Conservation (phyloP, 2,797 vertebrate species). For the Helostoma temminkii region DNA sequence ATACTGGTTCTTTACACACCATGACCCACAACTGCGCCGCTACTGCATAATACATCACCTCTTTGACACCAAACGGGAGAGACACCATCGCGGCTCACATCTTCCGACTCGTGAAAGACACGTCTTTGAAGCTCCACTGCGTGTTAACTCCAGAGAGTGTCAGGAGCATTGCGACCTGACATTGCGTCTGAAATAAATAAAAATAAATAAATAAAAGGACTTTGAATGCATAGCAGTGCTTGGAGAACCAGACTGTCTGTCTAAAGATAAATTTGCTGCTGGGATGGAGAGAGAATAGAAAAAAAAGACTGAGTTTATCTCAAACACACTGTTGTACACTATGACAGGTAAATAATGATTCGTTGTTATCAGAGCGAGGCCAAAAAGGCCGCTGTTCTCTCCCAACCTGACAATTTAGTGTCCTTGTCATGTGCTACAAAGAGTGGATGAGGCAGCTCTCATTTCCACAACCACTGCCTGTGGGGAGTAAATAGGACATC, state of each 20-base stretch:
- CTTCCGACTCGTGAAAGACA: slow-evolving; percentile 57
- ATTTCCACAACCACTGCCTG: slow-evolving; percentile 30
- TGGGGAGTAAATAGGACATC: slow-evolving; percentile 20
- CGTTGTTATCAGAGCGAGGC: slow-evolving; percentile 55
- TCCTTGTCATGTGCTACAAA: slow-evolving; percentile 55
- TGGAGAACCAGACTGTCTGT: slow-evolving; percentile 42
- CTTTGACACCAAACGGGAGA: slow-evolving; percentile 64
- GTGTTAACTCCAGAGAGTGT: slow-evolving; percentile 63
- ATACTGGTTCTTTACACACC: slow-evolving; percentile 59
- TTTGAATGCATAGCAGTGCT: slow-evolving; percentile 53
- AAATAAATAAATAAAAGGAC: slow-evolving; percentile 7
- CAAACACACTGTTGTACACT: slow-evolving; percentile 40
- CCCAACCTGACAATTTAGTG: slow-evolving; percentile 63
- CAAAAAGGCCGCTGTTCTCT: slow-evolving; percentile 55
- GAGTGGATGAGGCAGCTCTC: slow-evolving; percentile 43
- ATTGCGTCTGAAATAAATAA: slow-evolving; percentile 43
- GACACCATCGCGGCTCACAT: slow-evolving; percentile 61
- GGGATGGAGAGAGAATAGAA: slow-evolving; percentile 1
- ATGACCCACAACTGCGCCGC: slow-evolving; percentile 62
- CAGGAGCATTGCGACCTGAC: slow-evolving; percentile 58
- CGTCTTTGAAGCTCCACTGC: slow-evolving; percentile 65
- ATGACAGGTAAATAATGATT: slow-evolving; percentile 72
- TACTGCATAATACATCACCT: slow-evolving; percentile 76
- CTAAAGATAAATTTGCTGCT: slow-evolving; percentile 50
- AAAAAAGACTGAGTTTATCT: slow-evolving; percentile 43